Evolutionary conservation across 2,113 vertebrate species (phyloP), one percentile per base, ranked within the genome.

Genomic region (Prochilodus magdalenae): DNA sequence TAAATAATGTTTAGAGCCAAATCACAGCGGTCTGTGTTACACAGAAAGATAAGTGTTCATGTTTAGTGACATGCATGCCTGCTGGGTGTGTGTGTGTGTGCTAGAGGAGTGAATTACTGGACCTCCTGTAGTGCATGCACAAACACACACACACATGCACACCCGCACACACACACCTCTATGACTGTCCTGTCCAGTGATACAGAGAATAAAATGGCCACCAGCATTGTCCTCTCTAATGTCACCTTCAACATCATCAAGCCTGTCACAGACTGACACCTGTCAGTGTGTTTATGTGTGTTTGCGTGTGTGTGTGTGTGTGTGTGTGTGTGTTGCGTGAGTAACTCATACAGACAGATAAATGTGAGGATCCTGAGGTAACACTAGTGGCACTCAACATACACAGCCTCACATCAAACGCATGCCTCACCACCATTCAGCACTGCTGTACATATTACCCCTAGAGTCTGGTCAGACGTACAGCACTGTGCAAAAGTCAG

Each of bases 311-410:
- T 67, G 75, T 53, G 62, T 66, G 60, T 65, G 66, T 60, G 66
- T 71, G 47, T 26, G 77, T 44, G n/a, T 44, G 49, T 79, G 67
- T 60, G 55, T 60, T 80, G 82, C 73, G 81, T 85, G 89, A 91
- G 87, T 90, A 92, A 92, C 90, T 62, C 76, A 88, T 88, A 90
- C 85, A 84, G 92, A 92, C 91, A 88, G 91, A 90, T 88, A 74
- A 49, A 80, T 3, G 49, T 33, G 85, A 24, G 60, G 4, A 82
- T 89, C 90, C 90, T 51, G 87, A 89, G 90, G 90, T 88, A 82
- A 81, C 87, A 85, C 91, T 81, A 73, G 26, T 71, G 77, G 74
- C 77, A 59, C 49, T 40, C 26, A 71, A 6, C 30, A 16, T 24
- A 55, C 72, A 73, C 44, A 77, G 40, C 40, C 44, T 27, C 62